Evolutionary conservation across 2,797 vertebrate genomes (phyloP).

Genomic region (Lemur catta): DNA sequence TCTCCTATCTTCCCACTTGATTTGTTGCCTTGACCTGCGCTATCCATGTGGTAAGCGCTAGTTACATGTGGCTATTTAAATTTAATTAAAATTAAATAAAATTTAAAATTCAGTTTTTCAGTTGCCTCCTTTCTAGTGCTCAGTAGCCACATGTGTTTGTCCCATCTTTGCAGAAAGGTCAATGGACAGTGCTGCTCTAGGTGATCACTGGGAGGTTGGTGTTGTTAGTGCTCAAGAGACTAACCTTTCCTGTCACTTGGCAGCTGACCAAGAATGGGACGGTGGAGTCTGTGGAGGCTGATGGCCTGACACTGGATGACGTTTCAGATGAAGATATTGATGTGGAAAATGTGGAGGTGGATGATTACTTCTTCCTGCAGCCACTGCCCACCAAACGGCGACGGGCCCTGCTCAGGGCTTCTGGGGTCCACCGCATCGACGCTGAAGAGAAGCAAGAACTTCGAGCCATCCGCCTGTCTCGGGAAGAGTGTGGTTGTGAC

Average conservation of each 20-base stretch:
- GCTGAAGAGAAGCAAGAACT: constrained; percentile 95
- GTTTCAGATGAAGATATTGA: constrained; percentile 96
- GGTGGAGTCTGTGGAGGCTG: constrained; percentile 93
- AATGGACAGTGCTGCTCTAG: rapidly evolving
- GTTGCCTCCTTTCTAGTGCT: background rate
- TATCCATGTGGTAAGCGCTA: background rate
- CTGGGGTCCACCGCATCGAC: constrained; percentile 94
- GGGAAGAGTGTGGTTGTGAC: constrained; percentile 96
- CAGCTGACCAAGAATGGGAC: constrained; percentile 96
- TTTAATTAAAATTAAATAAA: background rate
- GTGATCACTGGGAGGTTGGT: rapidly evolving
- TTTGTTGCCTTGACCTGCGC: background rate
- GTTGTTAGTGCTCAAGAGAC: background rate
- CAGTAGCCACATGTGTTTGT: background rate
- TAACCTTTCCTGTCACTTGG: constrained; percentile 25
- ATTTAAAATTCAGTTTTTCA: background rate
- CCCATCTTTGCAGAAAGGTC: background rate
- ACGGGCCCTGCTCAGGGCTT: constrained; percentile 92
- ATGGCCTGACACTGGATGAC: constrained; percentile 93
- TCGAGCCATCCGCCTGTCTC: constrained; percentile 93
- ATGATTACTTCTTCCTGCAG: constrained; percentile 97
- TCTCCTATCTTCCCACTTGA: background rate
- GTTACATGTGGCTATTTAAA: background rate
- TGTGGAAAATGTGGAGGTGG: constrained; percentile 93
- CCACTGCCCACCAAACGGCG: constrained; percentile 94